Evolutionary conservation across 2,113 vertebrate species (phyloP).

Genomic region (Scartelaos histophorus): DNA sequence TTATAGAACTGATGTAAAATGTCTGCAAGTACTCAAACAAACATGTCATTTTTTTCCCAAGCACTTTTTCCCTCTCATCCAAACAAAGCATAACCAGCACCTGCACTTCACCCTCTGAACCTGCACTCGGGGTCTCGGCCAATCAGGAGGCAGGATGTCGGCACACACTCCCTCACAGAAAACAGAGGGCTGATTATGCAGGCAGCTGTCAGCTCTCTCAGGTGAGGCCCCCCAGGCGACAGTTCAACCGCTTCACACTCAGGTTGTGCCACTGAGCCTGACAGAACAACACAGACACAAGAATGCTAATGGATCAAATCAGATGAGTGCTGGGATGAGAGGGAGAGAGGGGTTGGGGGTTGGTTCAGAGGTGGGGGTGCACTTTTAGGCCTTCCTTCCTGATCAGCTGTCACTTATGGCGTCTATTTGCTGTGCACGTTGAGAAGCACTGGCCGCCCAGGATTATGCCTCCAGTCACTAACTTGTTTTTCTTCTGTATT

Average conservation of each 20-base stretch:
- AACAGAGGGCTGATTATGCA: constrained; percentile 71
- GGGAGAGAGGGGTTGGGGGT: constrained; percentile 24
- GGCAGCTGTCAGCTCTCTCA: constrained; percentile 76
- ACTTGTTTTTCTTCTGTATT: constrained; percentile 71
- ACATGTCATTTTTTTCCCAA: too few species aligned
- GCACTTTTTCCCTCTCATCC: constrained; percentile 38
- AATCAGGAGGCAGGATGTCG: constrained; percentile 47
- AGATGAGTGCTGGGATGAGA: constrained; percentile 72
- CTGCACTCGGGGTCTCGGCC: constrained; percentile 48
- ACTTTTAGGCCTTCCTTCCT: constrained; percentile 62
- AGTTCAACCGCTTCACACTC: constrained; percentile 76
- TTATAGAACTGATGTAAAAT: too few species aligned
- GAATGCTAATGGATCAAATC: constrained; percentile 74
- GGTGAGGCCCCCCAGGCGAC: constrained; percentile 77
- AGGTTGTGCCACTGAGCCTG: constrained; percentile 70
- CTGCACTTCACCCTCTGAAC: constrained; percentile 22
- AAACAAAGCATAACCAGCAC: constrained; percentile 33
- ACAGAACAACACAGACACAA: constrained; percentile 69
- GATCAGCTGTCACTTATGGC: constrained; percentile 72
- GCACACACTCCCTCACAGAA: constrained; percentile 5
- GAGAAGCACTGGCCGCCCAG: constrained; percentile 72
- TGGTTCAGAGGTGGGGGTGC: constrained; percentile 17
- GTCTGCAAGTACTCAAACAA: too few species aligned
- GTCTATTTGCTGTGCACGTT: constrained; percentile 67
- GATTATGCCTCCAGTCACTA: constrained; percentile 69